These are phyloP conservation scores for Druon quercuslanigerum DNA, from an alignment of 1,140 invertebrate genomes.

Conservation along the genomic window DNA sequence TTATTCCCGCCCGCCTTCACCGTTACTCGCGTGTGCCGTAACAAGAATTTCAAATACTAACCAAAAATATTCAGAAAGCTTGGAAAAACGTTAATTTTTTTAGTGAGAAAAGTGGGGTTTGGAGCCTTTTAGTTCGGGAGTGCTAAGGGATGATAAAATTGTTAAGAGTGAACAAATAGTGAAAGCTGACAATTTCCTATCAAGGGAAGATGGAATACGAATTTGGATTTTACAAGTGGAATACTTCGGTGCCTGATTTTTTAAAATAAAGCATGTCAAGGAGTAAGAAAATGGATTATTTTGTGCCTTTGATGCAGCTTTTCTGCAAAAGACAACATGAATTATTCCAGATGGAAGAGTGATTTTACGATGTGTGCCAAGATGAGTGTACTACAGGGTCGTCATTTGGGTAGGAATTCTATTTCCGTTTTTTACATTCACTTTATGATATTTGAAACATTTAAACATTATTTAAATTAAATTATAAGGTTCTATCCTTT, in stretches of 20 bases:
- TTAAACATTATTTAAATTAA: too few species aligned
- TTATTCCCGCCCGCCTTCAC: conserved; percentile 40
- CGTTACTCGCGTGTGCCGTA: neutral
- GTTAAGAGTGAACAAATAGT: neutral
- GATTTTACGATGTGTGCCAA: conserved; percentile 70
- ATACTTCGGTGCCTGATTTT: neutral
- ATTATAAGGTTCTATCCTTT: too few species aligned
- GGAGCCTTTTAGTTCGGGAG: neutral
- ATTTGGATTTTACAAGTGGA: conserved; percentile 3
- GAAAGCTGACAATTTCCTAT: neutral
- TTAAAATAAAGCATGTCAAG: neutral
- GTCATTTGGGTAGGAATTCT: conserved; percentile 70
- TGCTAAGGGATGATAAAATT: neutral
- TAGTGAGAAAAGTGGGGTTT: neutral
- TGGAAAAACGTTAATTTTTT: neutral
- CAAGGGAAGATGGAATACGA: neutral
- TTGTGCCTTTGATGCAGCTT: conserved; percentile 28
- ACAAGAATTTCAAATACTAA: neutral
- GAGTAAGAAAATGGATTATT: conserved; percentile 6
- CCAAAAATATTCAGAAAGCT: neutral
- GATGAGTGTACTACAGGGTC: conserved; percentile 74
- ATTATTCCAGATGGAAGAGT: conserved; percentile 38
- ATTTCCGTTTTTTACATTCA: conserved; percentile 25
- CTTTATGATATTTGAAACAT: too few species aligned
- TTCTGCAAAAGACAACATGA: conserved; percentile 31